Evolutionary conservation across 1,140 invertebrate genomes (phyloP).

Genomic region (Solen grandis): DNA sequence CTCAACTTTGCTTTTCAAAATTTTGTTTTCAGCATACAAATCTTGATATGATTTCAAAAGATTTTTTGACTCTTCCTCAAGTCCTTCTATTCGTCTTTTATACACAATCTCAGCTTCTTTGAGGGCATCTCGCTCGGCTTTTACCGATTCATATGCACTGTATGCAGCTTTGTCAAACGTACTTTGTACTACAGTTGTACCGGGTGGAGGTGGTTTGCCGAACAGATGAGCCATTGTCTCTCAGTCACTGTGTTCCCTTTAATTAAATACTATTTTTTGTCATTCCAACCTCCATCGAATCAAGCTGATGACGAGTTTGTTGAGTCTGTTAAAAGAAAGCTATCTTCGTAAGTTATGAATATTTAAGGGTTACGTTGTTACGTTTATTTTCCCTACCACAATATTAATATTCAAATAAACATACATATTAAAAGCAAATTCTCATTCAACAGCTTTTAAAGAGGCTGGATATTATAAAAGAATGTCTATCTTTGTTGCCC

Average conservation of each 20-base stretch:
- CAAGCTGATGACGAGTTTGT: background rate
- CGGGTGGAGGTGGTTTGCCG: constrained; percentile 2
- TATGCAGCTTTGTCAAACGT: constrained; percentile 52
- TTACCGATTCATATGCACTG: constrained; percentile 37
- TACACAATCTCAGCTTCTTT: constrained; percentile 26
- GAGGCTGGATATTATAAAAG: too few relatives aligned
- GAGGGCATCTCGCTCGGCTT: constrained; percentile 41
- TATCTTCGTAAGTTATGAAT: background rate
- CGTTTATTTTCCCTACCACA: too few relatives aligned
- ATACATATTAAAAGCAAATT: too few relatives aligned
- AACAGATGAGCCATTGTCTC: background rate
- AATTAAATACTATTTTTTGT: background rate
- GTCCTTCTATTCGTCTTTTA: constrained; percentile 18
- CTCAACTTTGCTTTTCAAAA: constrained; percentile 40
- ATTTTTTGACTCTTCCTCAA: constrained; percentile 37
- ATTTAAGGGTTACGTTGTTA: background rate
- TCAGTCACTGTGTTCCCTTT: background rate
- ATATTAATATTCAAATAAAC: too few relatives aligned
- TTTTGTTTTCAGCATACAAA: constrained; percentile 46
- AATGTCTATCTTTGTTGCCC: too few relatives aligned
- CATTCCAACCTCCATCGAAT: background rate
- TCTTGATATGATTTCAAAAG: constrained; percentile 45
- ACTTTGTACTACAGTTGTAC: constrained; percentile 2
- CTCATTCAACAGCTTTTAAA: too few relatives aligned
- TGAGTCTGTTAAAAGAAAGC: background rate